A percentile compares a stretch with the other conserved stretches of the same genome.
phyloP scores from a whole-genome alignment of 2,888 invertebrate genomes.

The Noctua pronuba region DNA sequence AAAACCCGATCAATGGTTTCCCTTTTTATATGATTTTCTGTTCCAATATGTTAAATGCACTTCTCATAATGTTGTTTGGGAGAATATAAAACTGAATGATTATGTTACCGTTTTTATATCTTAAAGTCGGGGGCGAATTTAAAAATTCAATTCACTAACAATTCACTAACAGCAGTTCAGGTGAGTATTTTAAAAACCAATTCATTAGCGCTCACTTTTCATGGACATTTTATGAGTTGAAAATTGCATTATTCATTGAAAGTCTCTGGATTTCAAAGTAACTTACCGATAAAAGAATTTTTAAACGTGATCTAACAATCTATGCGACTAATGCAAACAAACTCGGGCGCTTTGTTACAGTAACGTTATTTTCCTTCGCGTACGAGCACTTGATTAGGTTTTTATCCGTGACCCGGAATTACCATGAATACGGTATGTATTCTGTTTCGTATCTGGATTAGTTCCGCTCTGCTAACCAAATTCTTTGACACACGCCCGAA shows the following conservation, averaged over 20 bases:
- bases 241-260: conserved; percentile 61
- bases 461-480: conserved; percentile 42
- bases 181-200: conserved; percentile 36
- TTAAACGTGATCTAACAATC: conserved; percentile 45
- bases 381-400: conserved; percentile 38
- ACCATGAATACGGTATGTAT: conserved; percentile 45
- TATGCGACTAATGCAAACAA: conserved; percentile 51
- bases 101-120: not conserved
- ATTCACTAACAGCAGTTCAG: conserved; percentile 33
- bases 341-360: conserved; percentile 46
- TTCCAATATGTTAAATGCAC: conserved; percentile 6
- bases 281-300: conserved; percentile 43
- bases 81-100: not conserved
- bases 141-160: conserved; percentile 36
- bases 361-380: conserved; percentile 40
- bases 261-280: conserved; percentile 28
- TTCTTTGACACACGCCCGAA: conserved; percentile 45
- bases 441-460: conserved; percentile 41
- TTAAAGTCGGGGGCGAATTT: not conserved
- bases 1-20: conserved; percentile 2
- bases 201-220: conserved; percentile 41
- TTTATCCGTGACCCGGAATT: conserved; percentile 49
- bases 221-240: conserved; percentile 33
- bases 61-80: not conserved
- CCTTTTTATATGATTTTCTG: not conserved